A percentile compares a stretch with the other conserved stretches of the same genome.
Evolutionary conservation across 1,140 invertebrate genomes (phyloP).

Genomic region (Chrysomallon squamiferum): DNA sequence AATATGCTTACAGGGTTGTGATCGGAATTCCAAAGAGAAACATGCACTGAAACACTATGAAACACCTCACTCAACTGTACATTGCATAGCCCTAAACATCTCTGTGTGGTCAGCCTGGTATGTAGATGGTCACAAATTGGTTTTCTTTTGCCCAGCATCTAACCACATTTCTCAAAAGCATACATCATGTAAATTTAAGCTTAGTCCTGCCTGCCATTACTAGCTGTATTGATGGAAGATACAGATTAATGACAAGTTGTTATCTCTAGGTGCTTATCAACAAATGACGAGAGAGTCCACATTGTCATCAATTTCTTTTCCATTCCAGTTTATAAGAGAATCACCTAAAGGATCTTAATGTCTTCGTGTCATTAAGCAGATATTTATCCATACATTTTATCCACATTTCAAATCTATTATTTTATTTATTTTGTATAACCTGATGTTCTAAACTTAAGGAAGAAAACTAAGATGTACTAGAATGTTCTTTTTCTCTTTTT

Average conservation of each 20-base stretch:
- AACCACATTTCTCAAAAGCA: background rate
- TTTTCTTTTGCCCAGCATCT: background rate
- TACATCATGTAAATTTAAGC: background rate
- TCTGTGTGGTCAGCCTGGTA: conserved; percentile 77
- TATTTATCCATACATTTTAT: no score
- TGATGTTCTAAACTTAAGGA: no score
- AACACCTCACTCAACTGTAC: conserved; percentile 77
- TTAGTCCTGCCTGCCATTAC: background rate
- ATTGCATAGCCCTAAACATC: conserved; percentile 77
- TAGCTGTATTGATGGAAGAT: background rate
- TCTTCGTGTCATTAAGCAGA: no score
- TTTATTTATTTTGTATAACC: no score
- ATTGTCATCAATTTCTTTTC: background rate
- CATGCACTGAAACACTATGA: conserved; percentile 81
- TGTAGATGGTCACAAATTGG: conserved; percentile 3
- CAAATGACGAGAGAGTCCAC: background rate
- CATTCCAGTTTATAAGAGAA: no score
- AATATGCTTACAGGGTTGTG: conserved; percentile 71
- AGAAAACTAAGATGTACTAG: no score
- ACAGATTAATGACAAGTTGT: background rate
- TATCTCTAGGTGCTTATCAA: background rate
- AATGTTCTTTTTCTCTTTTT: no score
- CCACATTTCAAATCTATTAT: no score
- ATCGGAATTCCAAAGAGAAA: conserved; percentile 69
- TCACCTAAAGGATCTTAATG: no score